phyloP scores from a whole-genome alignment of 2,113 vertebrate species.

The Labeo rohita region DNA sequence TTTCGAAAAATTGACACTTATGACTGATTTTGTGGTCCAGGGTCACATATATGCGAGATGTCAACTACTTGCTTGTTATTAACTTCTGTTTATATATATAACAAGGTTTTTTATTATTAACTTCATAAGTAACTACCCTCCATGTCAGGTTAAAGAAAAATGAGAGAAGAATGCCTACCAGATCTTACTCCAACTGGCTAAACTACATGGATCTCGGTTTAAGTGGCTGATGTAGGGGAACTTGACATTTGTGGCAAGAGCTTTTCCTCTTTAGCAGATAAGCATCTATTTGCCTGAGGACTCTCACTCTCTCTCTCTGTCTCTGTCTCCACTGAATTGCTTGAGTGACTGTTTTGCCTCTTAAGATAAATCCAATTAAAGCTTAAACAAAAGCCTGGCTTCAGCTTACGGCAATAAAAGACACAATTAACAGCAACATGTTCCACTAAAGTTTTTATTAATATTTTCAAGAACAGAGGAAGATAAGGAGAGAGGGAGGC shows the following conservation, averaged over 20 bases:
- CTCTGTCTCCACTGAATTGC: not conserved
- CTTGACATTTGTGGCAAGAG: constrained; percentile 25
- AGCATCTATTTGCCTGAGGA: constrained; percentile 44
- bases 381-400: constrained; percentile 24
- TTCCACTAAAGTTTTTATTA: constrained; percentile 22
- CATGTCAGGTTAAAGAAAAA: not conserved
- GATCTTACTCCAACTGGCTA: not conserved
- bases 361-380: constrained; percentile 49
- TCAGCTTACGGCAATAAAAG: constrained; percentile 46
- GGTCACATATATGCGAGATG: too few relatives aligned
- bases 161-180: not conserved
- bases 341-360: not conserved
- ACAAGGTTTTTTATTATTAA: not conserved
- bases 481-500: not conserved
- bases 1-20: too few relatives aligned
- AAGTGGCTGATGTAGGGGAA: constrained; percentile 2
- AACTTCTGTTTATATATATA: not conserved
- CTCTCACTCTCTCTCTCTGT: constrained; percentile 19
- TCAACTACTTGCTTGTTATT: not conserved
- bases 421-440: constrained; percentile 31
- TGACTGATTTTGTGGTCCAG: too few relatives aligned
- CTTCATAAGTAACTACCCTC: not conserved
- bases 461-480: not conserved
- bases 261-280: constrained; percentile 42
- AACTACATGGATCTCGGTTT: not conserved